A percentile compares a stretch with the other conserved stretches of the same genome.
Evolutionary conservation across 2,797 vertebrate genomes (phyloP).

Genomic region (Ctenopoma multispine): DNA sequence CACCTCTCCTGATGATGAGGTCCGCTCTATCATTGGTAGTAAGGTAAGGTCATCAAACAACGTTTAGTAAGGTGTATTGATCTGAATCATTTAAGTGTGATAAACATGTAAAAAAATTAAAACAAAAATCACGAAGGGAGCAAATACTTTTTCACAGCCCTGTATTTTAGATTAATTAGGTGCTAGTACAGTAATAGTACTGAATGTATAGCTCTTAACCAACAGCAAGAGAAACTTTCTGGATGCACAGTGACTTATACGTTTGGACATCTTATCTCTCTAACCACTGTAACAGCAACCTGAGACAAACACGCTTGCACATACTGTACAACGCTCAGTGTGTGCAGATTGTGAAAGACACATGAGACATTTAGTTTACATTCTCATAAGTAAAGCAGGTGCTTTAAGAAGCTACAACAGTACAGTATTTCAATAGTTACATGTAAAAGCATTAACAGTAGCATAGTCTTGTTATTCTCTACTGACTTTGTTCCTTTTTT

Average conservation of each 20-base stretch:
- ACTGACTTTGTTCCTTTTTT: constrained; percentile 12
- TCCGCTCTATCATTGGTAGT: constrained; percentile 95
- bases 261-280: constrained; percentile 80
- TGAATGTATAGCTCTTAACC: constrained; percentile 34
- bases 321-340: constrained; percentile 26
- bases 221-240: constrained; percentile 27
- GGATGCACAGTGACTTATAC: constrained; percentile 58
- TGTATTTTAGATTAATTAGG: constrained; percentile 21
- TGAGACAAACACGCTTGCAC: constrained; percentile 6
- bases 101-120: too few species aligned
- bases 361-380: constrained; percentile 14
- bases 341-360: constrained; percentile 44
- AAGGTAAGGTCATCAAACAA: constrained; percentile 86
- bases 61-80: background rate
- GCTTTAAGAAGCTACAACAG: constrained; percentile 20
- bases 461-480: constrained; percentile 10
- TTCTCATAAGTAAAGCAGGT: constrained; percentile 19
- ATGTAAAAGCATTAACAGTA: constrained; percentile 11
- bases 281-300: constrained; percentile 71
- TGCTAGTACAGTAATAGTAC: constrained; percentile 18
- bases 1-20: constrained; percentile 97
- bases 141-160: too few species aligned
- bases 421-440: constrained; percentile 20
- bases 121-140: too few species aligned
- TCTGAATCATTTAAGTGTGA: too few species aligned